phyloP scores from a whole-genome alignment of 2,797 vertebrate genomes.

The Hippocampus kuda region DNA sequence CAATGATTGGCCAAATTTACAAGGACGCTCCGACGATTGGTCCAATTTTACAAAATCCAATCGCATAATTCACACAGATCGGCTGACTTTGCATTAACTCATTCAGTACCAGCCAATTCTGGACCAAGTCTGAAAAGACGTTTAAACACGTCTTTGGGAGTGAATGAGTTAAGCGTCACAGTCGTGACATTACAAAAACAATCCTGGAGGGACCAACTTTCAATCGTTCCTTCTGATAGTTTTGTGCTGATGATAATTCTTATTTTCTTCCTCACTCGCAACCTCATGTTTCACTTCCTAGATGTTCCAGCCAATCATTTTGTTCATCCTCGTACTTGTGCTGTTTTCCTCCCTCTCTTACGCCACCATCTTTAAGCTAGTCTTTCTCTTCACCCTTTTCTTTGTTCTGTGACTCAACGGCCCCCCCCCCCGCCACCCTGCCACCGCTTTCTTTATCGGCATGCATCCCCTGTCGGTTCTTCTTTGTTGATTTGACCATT shows the following conservation, averaged over 20 bases:
- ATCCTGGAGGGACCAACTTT: background rate
- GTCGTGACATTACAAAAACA: background rate
- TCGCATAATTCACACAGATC: too few relatives aligned
- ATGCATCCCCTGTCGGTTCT: slow-evolving; percentile 57
- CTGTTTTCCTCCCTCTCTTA: slow-evolving; percentile 98
- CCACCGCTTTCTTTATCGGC: slow-evolving; percentile 45
- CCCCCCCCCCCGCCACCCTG: slow-evolving; percentile 51
- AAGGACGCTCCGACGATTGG: too few relatives aligned
- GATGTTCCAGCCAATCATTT: slow-evolving; percentile 99
- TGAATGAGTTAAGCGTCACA: too few relatives aligned
- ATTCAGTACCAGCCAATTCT: too few relatives aligned
- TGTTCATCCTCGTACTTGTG: slow-evolving; percentile 98
- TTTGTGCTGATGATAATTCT: slow-evolving; percentile 31
- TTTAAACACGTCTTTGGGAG: too few relatives aligned
- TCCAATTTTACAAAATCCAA: too few relatives aligned
- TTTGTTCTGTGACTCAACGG: slow-evolving; percentile 86
- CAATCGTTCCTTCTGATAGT: background rate
- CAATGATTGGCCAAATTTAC: background rate
- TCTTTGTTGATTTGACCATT: slow-evolving; percentile 69
- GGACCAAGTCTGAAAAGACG: too few relatives aligned
- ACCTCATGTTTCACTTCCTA: slow-evolving; percentile 65
- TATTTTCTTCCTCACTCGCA: slow-evolving; percentile 16
- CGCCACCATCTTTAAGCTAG: slow-evolving; percentile 97
- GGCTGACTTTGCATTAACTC: background rate
- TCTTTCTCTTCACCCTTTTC: slow-evolving; percentile 98